Base-by-base conservation (phyloP, 37 sponge, comb jelly and placozoan species). In the Theonella swinhoei region DNA sequence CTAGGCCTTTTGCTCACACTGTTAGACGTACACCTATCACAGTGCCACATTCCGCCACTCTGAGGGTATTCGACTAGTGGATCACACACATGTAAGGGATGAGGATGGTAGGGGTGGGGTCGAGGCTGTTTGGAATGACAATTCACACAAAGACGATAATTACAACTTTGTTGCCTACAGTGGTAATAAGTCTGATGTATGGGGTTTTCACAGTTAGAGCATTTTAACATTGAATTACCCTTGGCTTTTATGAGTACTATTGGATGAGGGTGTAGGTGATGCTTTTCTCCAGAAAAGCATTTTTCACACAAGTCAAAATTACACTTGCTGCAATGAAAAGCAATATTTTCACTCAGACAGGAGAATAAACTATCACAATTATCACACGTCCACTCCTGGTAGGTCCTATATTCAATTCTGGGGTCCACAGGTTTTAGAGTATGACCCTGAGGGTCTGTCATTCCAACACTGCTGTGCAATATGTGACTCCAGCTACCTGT, bases 381-480 rank as follows among this genome's bases (percentile, higher is more conserved):
- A 36, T 86, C 83, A 82, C 91, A 91, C 24, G n/a, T 23, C 91
- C 91, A 91, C 0, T 20, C 19, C 8, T 64, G 29, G 47, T 75
- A 42, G 26, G 23, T 38, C 0, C 87, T 75, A 41, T 91, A 82
- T 32, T 42, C 68, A 19, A 91, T 42, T 11, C 83, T 43, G 0
- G 91, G 87, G 75, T 91, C 91, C 0, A 86, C 77, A 9, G 91
- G 91, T n/a, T 43, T 77, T 22, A 91, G 74, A 30, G 63, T 36
- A 73, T 91, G 91, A n/a, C 41, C 60, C 22, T 35, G 4, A 2
- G 28, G 2, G 36, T 9, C 7, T 47, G 14, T 14, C 54, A 47
- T 47, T 72, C 41, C 74, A 9, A 17, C 20, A 75, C 23, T 32
- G 37, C 42, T 38, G 64, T 91, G 91, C 40, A 91, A 43, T 17